phyloP scores from a whole-genome alignment of 2,113 vertebrate genomes.

The Nannospalax galili region DNA sequence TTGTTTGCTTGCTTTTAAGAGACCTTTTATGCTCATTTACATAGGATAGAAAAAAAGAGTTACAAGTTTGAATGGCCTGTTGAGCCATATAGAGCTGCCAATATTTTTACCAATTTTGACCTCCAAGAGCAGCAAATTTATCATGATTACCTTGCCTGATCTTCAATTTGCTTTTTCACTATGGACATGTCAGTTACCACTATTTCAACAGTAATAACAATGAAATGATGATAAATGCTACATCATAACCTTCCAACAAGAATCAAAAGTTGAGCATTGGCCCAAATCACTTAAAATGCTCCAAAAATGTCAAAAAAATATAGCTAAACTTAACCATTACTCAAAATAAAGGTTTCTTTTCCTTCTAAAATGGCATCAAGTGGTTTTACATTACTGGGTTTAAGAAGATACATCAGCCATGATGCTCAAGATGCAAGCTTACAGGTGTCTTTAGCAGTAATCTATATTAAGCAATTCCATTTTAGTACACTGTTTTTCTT shows the following conservation, averaged over 20 bases:
- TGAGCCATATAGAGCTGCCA: conserved; percentile 13
- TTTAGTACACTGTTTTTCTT: conserved; percentile 54
- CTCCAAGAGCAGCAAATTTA: not conserved
- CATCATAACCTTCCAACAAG: conserved; percentile 1
- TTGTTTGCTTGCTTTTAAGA: not conserved
- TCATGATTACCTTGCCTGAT: not conserved
- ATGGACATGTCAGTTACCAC: not conserved
- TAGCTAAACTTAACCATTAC: conserved; percentile 5
- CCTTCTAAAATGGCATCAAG: conserved; percentile 61
- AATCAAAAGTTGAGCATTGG: not conserved
- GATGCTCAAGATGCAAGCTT: conserved; percentile 53
- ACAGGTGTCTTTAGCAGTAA: not conserved
- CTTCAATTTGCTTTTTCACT: conserved; percentile 45
- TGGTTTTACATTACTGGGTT: conserved; percentile 44
- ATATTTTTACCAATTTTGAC: conserved; percentile 9
- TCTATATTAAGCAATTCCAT: conserved; percentile 52
- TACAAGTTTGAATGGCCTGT: not conserved
- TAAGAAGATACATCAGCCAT: conserved; percentile 47
- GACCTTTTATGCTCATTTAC: not conserved
- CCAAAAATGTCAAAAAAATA: conserved; percentile 46
- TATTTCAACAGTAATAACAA: conserved; percentile 42
- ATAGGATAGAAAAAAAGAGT: conserved; percentile 1
- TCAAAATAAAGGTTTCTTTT: conserved; percentile 40
- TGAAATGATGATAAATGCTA: not conserved
- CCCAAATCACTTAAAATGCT: not conserved